Evolutionary conservation across 2,797 vertebrate species (phyloP).

Genomic region (Psittacula echo): DNA sequence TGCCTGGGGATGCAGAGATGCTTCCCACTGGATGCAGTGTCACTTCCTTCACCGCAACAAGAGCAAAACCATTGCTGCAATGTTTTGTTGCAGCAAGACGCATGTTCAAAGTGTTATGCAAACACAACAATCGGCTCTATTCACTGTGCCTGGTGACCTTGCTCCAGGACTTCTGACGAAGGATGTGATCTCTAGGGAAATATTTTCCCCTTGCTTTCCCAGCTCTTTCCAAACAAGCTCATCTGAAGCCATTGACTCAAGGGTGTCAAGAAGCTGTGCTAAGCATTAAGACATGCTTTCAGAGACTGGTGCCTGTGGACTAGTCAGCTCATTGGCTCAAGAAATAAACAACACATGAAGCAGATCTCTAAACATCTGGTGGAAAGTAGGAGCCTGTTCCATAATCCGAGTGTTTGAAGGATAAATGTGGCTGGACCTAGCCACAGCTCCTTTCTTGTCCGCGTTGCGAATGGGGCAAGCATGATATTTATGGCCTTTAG

Average conservation of each 20-base stretch:
- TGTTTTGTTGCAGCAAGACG: not conserved
- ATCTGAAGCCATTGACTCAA: conserved; percentile 16
- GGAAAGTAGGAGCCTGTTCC: conserved; percentile 26
- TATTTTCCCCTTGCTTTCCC: conserved; percentile 30
- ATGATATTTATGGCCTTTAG: not conserved
- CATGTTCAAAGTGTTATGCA: not conserved
- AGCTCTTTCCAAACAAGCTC: conserved; percentile 48
- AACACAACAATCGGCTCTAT: not conserved
- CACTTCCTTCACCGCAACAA: not conserved
- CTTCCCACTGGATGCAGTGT: not conserved
- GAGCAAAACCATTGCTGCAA: rapidly evolving
- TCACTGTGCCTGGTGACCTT: not conserved
- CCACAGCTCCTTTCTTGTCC: not conserved
- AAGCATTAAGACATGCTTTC: not conserved
- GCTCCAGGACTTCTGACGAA: not conserved
- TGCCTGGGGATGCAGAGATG: not conserved
- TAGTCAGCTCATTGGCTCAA: not conserved
- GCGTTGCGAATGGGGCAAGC: not conserved
- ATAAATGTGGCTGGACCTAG: conserved; percentile 38
- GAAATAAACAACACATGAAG: conserved; percentile 47
- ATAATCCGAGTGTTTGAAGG: conserved; percentile 32
- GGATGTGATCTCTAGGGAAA: not conserved
- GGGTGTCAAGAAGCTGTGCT: conserved; percentile 24
- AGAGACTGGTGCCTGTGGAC: not conserved
- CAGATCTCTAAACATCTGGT: conserved; percentile 45